phyloP scores from a whole-genome alignment of 2,113 vertebrate genomes.

The Crotalus helleri region DNA sequence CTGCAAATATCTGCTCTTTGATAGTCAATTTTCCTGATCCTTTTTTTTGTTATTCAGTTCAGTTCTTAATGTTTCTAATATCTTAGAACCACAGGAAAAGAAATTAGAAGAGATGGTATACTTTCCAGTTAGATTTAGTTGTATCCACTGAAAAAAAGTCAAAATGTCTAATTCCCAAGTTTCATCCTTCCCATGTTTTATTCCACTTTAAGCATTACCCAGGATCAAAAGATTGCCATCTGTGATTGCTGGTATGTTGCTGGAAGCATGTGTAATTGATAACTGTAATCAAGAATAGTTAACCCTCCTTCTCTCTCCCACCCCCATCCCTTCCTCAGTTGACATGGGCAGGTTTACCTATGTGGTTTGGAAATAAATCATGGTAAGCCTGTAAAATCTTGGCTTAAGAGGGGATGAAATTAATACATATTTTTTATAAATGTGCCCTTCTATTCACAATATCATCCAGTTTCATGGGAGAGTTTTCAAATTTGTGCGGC shows the following conservation, averaged over 20 bases:
- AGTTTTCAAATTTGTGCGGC: neutral
- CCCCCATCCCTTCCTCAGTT: neutral
- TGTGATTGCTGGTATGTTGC: no score
- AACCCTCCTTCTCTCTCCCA: neutral
- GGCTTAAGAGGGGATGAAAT: neutral
- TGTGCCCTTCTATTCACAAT: neutral
- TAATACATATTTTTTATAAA: neutral
- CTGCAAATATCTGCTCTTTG: neutral
- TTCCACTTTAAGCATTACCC: neutral
- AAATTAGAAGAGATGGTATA: neutral
- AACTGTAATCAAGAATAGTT: constrained; percentile 14
- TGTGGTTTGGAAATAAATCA: constrained; percentile 22
- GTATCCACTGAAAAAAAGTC: neutral
- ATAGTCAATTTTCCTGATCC: neutral
- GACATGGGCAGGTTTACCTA: constrained; percentile 1
- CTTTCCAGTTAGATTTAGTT: neutral
- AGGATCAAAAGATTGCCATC: neutral
- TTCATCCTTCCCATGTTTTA: neutral
- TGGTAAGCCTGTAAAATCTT: constrained; percentile 16
- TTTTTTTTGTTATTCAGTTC: neutral
- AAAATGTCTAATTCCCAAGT: no score
- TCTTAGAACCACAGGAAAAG: neutral
- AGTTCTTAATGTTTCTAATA: neutral
- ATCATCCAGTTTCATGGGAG: neutral
- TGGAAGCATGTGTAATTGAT: neutral